These are phyloP conservation scores for Argentina silus DNA, from an alignment of 2,797 vertebrate species.

Conservation along the genomic window DNA sequence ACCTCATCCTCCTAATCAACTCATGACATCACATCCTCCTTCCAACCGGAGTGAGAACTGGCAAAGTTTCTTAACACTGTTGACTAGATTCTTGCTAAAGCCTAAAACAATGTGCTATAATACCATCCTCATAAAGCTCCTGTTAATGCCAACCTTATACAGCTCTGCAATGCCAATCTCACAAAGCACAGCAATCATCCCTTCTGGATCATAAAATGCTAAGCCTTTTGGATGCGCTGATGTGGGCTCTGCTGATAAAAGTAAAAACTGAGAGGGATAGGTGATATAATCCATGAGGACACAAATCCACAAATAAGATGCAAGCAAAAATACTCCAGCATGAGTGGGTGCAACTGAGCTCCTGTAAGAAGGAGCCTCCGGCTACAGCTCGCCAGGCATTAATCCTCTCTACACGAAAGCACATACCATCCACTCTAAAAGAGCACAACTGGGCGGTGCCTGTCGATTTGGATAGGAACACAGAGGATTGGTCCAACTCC, in stretches of 20 bases:
- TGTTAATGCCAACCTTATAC: conserved; percentile 4
- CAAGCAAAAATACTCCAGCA: conserved; percentile 9
- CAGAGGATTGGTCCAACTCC: too few species aligned
- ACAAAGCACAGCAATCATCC: conserved; percentile 6
- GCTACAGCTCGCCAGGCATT: conserved; percentile 4
- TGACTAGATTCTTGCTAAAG: not conserved
- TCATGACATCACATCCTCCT: not conserved
- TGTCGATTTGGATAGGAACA: too few species aligned
- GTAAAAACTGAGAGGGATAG: conserved; percentile 6
- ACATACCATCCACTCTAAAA: not conserved
- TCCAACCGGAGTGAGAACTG: not conserved
- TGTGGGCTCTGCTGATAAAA: conserved; percentile 39
- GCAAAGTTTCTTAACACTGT: not conserved
- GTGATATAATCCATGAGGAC: conserved; percentile 24
- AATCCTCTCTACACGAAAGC: not conserved
- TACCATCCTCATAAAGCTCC: not conserved
- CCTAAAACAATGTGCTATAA: not conserved
- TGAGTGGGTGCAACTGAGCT: conserved; percentile 32
- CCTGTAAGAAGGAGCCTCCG: not conserved
- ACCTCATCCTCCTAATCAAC: not conserved
- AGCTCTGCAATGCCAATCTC: not conserved
- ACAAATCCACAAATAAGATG: conserved; percentile 7
- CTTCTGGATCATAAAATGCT: conserved; percentile 7
- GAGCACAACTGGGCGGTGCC: too few species aligned
- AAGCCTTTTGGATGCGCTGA: conserved; percentile 42